These are phyloP conservation scores for Cololabis saira DNA, from an alignment of 2,113 vertebrate species.

Conservation along the genomic window DNA sequence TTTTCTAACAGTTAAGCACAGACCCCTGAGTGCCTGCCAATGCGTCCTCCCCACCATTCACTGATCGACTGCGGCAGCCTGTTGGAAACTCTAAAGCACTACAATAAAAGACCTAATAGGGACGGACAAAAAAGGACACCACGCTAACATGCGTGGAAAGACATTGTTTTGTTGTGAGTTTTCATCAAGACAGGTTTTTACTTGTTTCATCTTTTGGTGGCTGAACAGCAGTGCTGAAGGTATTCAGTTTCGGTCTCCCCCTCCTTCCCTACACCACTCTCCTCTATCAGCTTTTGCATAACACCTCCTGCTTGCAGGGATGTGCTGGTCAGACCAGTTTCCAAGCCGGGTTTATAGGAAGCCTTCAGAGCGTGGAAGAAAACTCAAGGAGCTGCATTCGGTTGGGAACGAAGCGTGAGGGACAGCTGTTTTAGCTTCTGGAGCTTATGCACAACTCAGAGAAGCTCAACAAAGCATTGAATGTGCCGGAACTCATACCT, in stretches of 20 bases:
- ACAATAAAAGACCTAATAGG: neutral
- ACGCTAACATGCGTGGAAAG: neutral
- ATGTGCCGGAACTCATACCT: constrained; percentile 16
- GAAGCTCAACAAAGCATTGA: neutral
- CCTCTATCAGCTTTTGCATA: constrained; percentile 31
- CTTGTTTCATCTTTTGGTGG: constrained; percentile 36
- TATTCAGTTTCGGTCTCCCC: constrained; percentile 58
- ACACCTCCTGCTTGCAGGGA: constrained; percentile 35
- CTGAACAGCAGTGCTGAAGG: constrained; percentile 18
- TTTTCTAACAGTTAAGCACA: constrained; percentile 10
- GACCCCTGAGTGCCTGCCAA: constrained; percentile 22
- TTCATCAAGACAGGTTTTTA: constrained; percentile 21
- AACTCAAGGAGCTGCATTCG: constrained; percentile 2
- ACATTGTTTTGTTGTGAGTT: neutral
- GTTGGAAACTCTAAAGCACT: neutral
- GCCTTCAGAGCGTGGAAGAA: neutral
- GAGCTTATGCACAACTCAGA: neutral
- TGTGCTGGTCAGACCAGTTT: constrained; percentile 63
- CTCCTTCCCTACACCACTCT: constrained; percentile 24
- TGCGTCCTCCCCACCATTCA: constrained; percentile 16
- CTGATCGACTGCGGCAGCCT: constrained; percentile 6
- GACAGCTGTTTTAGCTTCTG: neutral
- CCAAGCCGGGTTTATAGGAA: constrained; percentile 8
- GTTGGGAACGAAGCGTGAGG: neutral
- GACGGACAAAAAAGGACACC: neutral